Evolutionary conservation across 2,888 invertebrate species (phyloP), one percentile per base, ranked within the genome.

Genomic region (Drosophila nr. perissopoda): DNA sequence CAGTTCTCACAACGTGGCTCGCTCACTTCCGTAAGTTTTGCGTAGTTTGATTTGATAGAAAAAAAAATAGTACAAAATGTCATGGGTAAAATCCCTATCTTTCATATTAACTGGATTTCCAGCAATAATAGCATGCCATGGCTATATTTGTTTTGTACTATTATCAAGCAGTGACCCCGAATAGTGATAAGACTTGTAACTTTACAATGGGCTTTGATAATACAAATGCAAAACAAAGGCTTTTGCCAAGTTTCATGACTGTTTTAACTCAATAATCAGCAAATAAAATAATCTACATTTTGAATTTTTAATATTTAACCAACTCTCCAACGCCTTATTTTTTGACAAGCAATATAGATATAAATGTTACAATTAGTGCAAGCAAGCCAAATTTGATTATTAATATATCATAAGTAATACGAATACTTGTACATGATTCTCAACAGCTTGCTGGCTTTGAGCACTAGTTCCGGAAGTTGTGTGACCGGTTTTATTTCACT

Each of bases 1-100:
- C 75, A 84, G 65, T 82, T 92, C 56, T 90, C 91, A 5, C 92
- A 91, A 57, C 80, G 53, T 6, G 73, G 70, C 21, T 45, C 53
- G 3, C 64, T 80, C 1, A 53, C 57, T 21, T 76, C 86, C 82
- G 91, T 91, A 73, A 89, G 82, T 64, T 8, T 25, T 33, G 6
- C 8, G 7, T 8, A 13, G 8, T 16, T 33, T 2, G 16, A 61
- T 33, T 33, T n/a, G 3, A n/a, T 29, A 10, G 3, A 25, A 36
- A 57, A 4, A 4, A 16, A 27, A 27, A 56, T n/a, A 13, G 29
- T 4, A 21, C 2, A 3, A 40, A 40, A 29, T 40, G 8, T 0
- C 29, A 29, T 40, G n/a, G n/a, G 29, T n/a, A n/a, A 21, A 31
- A 18, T 3, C 0, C 11, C 25, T 16, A 18, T 21, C 10, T 5